phyloP scores from a whole-genome alignment of 2,113 vertebrate species.

The Smithornis capensis region DNA sequence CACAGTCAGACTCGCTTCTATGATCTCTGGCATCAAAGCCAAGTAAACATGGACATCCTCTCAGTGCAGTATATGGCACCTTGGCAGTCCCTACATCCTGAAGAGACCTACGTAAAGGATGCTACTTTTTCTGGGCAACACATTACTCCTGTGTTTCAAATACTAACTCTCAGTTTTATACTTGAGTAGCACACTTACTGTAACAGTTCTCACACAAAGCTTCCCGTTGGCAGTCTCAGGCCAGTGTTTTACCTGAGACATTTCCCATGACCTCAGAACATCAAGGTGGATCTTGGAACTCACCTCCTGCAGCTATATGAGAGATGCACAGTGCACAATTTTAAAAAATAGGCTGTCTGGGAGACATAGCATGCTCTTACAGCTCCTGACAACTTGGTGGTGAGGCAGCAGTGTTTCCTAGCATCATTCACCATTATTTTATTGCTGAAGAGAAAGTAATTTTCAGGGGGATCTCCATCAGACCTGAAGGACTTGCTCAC shows the following conservation, averaged over 20 bases:
- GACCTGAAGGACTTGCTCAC: background rate
- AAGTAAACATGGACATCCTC: background rate
- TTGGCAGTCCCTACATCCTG: background rate
- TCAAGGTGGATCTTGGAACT: background rate
- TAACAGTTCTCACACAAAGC: background rate
- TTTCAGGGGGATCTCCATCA: background rate
- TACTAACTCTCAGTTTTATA: background rate
- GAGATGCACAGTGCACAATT: background rate
- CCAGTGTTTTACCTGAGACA: background rate
- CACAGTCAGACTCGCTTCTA: background rate
- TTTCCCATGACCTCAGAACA: background rate
- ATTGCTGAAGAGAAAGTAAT: background rate
- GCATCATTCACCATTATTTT: background rate
- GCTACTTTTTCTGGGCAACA: background rate
- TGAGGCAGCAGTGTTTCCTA: background rate
- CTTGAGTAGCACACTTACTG: background rate
- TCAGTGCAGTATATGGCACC: background rate
- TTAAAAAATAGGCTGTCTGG: background rate
- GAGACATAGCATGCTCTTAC: background rate
- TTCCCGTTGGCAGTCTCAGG: background rate
- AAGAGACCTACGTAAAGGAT: background rate
- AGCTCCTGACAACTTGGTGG: background rate
- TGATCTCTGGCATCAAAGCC: background rate
- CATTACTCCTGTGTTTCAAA: background rate
- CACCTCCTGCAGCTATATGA: background rate